Conservation (phyloP, 2,113 vertebrate species). For the Astur gentilis region DNA sequence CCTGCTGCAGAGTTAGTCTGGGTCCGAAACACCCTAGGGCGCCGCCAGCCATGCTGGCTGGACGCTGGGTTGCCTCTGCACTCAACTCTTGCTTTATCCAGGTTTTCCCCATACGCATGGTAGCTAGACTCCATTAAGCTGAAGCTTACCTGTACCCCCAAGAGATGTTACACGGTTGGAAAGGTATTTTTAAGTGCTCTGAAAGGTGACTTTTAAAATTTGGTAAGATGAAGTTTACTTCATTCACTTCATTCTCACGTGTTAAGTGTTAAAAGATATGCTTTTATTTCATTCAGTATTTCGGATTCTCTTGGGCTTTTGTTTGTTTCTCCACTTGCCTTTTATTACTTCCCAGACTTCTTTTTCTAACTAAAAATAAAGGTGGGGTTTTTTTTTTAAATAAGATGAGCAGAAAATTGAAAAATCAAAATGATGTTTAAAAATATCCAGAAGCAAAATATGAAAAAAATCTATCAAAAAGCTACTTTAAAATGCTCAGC, state of each 20-base stretch:
- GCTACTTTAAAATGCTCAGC: not conserved
- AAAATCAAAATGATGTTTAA: not conserved
- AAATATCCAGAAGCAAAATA: not conserved
- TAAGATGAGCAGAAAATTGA: not conserved
- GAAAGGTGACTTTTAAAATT: not conserved
- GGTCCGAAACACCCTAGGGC: not conserved
- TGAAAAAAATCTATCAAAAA: not conserved
- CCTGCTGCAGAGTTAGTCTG: not conserved
- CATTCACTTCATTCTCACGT: not conserved
- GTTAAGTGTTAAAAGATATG: not conserved
- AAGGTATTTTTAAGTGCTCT: not conserved
- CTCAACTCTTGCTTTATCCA: not conserved
- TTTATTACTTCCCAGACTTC: not conserved
- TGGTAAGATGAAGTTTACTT: not conserved
- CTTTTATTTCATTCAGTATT: not conserved
- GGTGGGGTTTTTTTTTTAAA: not conserved
- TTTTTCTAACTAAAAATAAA: not conserved
- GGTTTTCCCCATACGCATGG: fast-evolving
- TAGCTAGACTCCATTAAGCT: too few species aligned
- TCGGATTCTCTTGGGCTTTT: not conserved
- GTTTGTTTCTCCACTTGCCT: not conserved
- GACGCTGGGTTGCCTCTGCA: fast-evolving
- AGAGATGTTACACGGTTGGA: too few species aligned
- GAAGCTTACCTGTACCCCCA: not conserved
- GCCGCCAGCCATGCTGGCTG: fast-evolving